Evolutionary conservation across 2,797 vertebrate species (phyloP).

Genomic region (Danio choprae): DNA sequence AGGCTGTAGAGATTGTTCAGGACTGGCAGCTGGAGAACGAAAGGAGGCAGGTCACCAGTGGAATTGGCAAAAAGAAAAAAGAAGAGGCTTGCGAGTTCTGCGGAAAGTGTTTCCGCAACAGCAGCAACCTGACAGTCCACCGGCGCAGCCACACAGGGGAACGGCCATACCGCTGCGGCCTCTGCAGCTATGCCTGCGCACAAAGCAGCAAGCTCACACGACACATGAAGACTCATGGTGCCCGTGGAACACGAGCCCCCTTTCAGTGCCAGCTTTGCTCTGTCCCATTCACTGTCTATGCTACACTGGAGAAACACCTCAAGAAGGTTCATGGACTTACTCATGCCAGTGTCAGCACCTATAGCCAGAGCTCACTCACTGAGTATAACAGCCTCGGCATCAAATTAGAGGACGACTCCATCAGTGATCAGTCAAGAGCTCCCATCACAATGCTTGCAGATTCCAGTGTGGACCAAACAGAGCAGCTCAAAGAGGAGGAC

Average conservation of each 20-base stretch:
- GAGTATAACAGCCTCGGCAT: conserved; percentile 51
- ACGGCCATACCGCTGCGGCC: conserved; percentile 84
- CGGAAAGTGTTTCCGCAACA: conserved; percentile 82
- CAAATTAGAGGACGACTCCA: conserved; percentile 58
- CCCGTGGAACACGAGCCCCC: conserved; percentile 71
- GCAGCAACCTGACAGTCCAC: conserved; percentile 80
- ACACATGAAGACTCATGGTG: conserved; percentile 88
- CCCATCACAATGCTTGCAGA: conserved; percentile 68
- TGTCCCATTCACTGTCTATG: conserved; percentile 81
- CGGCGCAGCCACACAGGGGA: conserved; percentile 87
- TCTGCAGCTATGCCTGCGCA: conserved; percentile 87
- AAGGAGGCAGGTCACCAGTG: conserved; percentile 53
- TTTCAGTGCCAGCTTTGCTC: conserved; percentile 74
- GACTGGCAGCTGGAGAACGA: conserved; percentile 78
- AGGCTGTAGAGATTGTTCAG: conserved; percentile 72
- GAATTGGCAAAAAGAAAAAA: conserved; percentile 72
- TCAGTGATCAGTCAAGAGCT: conserved; percentile 44
- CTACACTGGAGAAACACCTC: conserved; percentile 84
- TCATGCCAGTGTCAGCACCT: conserved; percentile 75
- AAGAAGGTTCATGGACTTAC: conserved; percentile 82
- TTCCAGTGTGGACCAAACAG: conserved; percentile 60
- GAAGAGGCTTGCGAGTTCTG: conserved; percentile 81
- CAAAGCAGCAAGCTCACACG: conserved; percentile 88
- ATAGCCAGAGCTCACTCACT: conserved; percentile 61
- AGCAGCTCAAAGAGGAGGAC: conserved; percentile 59